Percentiles rank a stretch among this genome's conserved stretches.
phyloP scores from a whole-genome alignment of 2,888 invertebrate genomes.

The Caenorhabditis afra region DNA sequence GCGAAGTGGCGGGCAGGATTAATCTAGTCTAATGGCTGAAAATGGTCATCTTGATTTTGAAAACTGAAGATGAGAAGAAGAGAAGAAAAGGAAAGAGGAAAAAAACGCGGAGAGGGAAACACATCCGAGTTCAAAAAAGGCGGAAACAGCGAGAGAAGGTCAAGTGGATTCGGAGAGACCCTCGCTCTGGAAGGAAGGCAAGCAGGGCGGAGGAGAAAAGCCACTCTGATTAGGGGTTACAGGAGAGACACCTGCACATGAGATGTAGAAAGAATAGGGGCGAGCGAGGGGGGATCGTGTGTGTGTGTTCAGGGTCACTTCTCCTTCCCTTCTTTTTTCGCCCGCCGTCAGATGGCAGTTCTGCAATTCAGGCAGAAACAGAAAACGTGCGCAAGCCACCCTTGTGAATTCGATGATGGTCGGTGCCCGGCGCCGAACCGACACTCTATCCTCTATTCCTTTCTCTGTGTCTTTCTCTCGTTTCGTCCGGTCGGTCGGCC shows the following conservation, averaged over 20 bases:
- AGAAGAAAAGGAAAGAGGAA: background rate
- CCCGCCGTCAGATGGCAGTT: conserved; percentile 12
- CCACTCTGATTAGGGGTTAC: conserved; percentile 1
- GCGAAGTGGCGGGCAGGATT: background rate
- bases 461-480: too few relatives aligned
- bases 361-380: conserved; percentile 37
- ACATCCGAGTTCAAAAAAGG: background rate
- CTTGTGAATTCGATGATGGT: conserved; percentile 10
- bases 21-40: conserved; percentile 52
- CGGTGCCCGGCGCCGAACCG: conserved; percentile 50
- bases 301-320: conserved; percentile 32
- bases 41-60: too few relatives aligned
- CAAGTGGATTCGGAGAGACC: conserved; percentile 1
- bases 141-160: background rate
- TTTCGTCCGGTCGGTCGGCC: too few relatives aligned
- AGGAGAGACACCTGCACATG: conserved; percentile 15
- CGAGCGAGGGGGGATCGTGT: background rate
- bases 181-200: conserved; percentile 1
- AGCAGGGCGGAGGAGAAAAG: background rate
- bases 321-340: background rate
- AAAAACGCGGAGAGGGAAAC: background rate
- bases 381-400: conserved; percentile 7
- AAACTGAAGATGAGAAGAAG: background rate
- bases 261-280: too few relatives aligned
- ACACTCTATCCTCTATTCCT: conserved; percentile 7